These are phyloP conservation scores for Mobula hypostoma DNA, from an alignment of 2,113 vertebrate genomes.

Conservation along the genomic window DNA sequence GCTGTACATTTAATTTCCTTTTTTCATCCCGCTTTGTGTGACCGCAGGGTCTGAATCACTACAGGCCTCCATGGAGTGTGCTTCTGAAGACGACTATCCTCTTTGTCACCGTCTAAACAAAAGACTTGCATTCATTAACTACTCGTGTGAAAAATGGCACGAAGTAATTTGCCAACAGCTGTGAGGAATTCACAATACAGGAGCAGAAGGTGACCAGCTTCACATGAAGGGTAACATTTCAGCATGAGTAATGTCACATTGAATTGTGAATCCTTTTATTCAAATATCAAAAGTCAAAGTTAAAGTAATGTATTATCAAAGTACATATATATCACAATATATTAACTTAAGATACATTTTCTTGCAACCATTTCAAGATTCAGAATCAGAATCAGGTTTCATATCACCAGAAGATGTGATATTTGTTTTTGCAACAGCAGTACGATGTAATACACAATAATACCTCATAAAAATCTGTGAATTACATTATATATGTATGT, in stretches of 20 bases:
- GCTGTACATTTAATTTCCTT: neutral
- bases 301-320: too few relatives aligned
- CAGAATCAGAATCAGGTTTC: too few relatives aligned
- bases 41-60: neutral
- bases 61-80: neutral
- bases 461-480: too few relatives aligned
- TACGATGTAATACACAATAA: too few relatives aligned
- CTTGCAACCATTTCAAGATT: too few relatives aligned
- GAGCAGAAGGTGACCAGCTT: neutral
- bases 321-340: too few relatives aligned
- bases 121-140: neutral
- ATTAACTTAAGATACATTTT: too few relatives aligned
- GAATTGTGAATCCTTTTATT: neutral
- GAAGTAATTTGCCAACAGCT: neutral
- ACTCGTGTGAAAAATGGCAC: neutral
- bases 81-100: neutral
- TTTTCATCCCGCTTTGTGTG: neutral
- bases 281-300: too few relatives aligned
- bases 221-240: neutral
- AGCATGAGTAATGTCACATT: neutral
- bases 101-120: neutral
- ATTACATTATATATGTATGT: too few relatives aligned
- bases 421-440: too few relatives aligned
- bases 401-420: too few relatives aligned
- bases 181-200: too few relatives aligned